Evolutionary conservation across 1,140 invertebrate species (phyloP), one percentile per base, ranked within the genome.

Genomic region (Aphis craccivora): DNA sequence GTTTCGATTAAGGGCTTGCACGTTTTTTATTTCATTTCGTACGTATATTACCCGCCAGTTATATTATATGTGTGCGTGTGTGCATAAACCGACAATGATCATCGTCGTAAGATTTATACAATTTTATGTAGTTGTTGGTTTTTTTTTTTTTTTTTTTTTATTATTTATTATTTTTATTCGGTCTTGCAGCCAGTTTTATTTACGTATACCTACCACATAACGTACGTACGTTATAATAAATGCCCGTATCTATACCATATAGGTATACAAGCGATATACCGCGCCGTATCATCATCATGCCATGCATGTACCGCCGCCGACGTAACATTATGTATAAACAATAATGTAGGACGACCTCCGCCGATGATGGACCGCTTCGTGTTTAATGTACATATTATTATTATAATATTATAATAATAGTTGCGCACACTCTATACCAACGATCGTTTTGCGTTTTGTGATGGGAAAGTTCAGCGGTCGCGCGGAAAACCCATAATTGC

Each of bases 1-100:
- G 89, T 90, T 90, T 90, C 55, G 89, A 90, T 90, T 90, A 60
- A 90, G 53, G 88, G 37, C 89, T 43, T 48, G 89, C 89, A 90
- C 89, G 89, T 90, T 90, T 90, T 51, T 90, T 90, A 60, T 90
- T 90, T 89, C 35, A 55, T 55, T 55, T 90, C 43, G 22, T 43
- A 40, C 88, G 48, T 67, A 90, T 67, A 11, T 55, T 45, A 67
- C 14, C 48, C 45, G 30, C 45, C 45, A 30, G 86, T 88, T 8
- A 25, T 86, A 45, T n/a, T 76, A n/a, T n/a, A 18, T 30, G 55
- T 76, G 60, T 76, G 45, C 45, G 86, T 48, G 84, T 45, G 86
- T 35, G 48, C 48, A 11, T 18, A 53, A 23, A 53, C 87, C n/a
- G 48, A 23, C 87, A 53, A 89, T 23, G 87, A 53, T 89, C 48